Evolutionary conservation across 2,113 vertebrate genomes (phyloP).

Genomic region (Rhabdomys dilectus): DNA sequence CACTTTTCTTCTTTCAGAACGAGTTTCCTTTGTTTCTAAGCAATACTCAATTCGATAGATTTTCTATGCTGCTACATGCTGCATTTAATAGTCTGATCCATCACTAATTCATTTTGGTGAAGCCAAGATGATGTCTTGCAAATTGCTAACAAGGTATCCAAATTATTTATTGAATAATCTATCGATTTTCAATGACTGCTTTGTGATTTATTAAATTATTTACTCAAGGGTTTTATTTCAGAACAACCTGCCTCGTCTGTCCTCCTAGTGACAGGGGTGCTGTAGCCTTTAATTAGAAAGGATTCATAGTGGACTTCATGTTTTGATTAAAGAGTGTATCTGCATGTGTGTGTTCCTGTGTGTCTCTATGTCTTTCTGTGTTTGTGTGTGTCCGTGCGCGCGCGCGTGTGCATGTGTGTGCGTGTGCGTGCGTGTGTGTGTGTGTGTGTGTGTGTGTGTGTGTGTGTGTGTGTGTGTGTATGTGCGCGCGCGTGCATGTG

Average conservation of each 20-base stretch:
- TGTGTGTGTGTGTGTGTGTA: too few relatives aligned
- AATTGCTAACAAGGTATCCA: conserved; percentile 67
- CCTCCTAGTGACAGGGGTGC: neutral
- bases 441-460: too few relatives aligned
- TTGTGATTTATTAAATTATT: conserved; percentile 69
- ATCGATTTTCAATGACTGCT: conserved; percentile 51
- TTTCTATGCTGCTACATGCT: conserved; percentile 46
- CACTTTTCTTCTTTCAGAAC: neutral
- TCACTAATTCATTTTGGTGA: conserved; percentile 63
- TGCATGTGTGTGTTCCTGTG: neutral
- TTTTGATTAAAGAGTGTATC: neutral
- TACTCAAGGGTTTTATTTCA: conserved; percentile 37
- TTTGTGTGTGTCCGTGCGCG: too few relatives aligned
- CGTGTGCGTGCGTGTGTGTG: too few relatives aligned
- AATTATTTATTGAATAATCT: conserved; percentile 73
- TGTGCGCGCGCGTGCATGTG: neutral
- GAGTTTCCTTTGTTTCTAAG: conserved; percentile 60
- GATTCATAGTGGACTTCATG: conserved; percentile 2
- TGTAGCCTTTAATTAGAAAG: conserved; percentile 46
- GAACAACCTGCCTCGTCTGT: neutral
- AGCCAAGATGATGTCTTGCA: conserved; percentile 63
- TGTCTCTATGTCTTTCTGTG: neutral
- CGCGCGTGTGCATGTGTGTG: too few relatives aligned
- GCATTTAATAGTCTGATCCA: conserved; percentile 67
- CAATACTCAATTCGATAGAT: conserved; percentile 56